phyloP scores from a whole-genome alignment of 2,113 vertebrate species.

The Rhinoderma darwinii region DNA sequence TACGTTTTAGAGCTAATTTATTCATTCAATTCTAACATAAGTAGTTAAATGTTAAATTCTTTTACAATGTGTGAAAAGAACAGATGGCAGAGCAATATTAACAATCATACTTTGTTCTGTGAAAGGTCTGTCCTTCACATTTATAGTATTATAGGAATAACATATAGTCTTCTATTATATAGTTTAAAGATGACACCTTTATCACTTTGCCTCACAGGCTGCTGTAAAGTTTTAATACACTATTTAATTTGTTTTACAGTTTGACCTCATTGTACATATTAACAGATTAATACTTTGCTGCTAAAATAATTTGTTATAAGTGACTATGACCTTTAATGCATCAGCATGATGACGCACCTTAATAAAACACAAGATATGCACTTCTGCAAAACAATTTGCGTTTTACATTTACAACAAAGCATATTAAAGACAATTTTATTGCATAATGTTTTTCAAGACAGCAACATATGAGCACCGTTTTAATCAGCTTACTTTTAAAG shows the following conservation, averaged over 20 bases:
- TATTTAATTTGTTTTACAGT: constrained; percentile 54
- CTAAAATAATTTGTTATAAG: constrained; percentile 39
- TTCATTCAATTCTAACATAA: constrained; percentile 6
- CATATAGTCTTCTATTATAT: constrained; percentile 45
- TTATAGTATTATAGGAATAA: constrained; percentile 55
- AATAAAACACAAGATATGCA: constrained; percentile 10
- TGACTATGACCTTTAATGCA: constrained; percentile 46
- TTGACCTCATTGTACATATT: constrained; percentile 42
- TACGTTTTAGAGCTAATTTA: constrained; percentile 6
- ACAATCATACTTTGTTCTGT: constrained; percentile 48
- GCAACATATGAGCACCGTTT: constrained; percentile 13
- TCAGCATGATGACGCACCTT: constrained; percentile 19
- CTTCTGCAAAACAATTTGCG: not conserved
- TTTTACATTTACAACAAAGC: constrained; percentile 37
- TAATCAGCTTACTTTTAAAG: constrained; percentile 15
- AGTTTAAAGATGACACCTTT: constrained; percentile 23
- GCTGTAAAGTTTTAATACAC: constrained; percentile 55
- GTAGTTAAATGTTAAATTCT: constrained; percentile 39
- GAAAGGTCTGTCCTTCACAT: constrained; percentile 58
- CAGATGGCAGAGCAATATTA: constrained; percentile 50
- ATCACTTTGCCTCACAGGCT: constrained; percentile 40
- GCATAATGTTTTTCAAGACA: constrained; percentile 29
- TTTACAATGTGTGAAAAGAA: constrained; percentile 34
- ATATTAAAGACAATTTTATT: constrained; percentile 31
- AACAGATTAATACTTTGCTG: constrained; percentile 37